phyloP scores from a whole-genome alignment of 2,888 invertebrate genomes.

The Cephus sareptanus region DNA sequence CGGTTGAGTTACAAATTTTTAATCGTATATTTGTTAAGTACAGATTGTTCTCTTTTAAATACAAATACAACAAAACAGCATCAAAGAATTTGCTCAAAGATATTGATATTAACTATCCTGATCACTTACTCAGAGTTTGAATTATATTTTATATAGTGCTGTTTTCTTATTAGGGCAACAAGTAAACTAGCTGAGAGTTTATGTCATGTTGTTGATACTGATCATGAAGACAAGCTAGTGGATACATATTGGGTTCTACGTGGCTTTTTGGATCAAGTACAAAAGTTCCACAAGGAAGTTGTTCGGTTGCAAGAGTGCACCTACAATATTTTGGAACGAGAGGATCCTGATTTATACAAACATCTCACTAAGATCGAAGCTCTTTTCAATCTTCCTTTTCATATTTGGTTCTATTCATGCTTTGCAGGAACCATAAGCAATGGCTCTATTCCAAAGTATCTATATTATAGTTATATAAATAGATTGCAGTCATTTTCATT shows the following conservation, averaged over 20 bases:
- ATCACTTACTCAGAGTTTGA: background rate
- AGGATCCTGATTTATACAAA: constrained; percentile 78
- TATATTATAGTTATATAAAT: constrained; percentile 16
- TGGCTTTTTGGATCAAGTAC: constrained; percentile 78
- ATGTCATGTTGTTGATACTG: constrained; percentile 77
- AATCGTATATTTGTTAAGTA: too few species aligned
- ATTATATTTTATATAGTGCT: constrained; percentile 7
- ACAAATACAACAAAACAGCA: too few species aligned
- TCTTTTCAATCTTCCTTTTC: constrained; percentile 75
- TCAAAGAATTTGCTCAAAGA: too few species aligned
- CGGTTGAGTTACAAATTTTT: constrained; percentile 37
- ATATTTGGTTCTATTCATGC: constrained; percentile 84
- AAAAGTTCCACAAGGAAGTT: constrained; percentile 75
- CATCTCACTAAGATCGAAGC: constrained; percentile 76
- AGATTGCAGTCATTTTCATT: too few species aligned
- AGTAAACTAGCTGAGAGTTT: constrained; percentile 72
- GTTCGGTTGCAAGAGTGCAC: constrained; percentile 76
- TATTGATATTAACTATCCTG: background rate
- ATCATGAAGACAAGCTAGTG: constrained; percentile 66
- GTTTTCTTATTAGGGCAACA: constrained; percentile 51
- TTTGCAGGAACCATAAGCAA: constrained; percentile 86
- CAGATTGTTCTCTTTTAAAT: too few species aligned
- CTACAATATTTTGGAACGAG: constrained; percentile 77
- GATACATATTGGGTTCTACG: constrained; percentile 88
- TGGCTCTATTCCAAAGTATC: constrained; percentile 80